Evolutionary conservation across 2,888 invertebrate species (phyloP).

Genomic region (Ennomos quercinarius): DNA sequence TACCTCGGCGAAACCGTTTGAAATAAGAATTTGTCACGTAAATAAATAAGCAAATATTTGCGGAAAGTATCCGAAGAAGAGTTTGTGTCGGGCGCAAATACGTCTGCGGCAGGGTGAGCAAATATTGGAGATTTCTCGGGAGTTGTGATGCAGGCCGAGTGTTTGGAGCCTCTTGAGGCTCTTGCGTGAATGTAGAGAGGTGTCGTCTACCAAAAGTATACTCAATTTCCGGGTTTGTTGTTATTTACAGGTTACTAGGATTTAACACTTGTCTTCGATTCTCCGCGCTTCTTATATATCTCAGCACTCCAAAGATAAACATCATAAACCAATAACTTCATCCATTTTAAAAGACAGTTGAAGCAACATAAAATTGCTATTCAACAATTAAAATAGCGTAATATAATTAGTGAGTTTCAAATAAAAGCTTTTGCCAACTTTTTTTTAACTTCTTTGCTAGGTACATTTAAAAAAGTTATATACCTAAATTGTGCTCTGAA

Average conservation of each 20-base stretch:
- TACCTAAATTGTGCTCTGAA: no score
- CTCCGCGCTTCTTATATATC: not conserved
- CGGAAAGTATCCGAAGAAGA: slow-evolving; percentile 23
- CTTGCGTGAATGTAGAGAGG: slow-evolving; percentile 14
- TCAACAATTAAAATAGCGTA: no score
- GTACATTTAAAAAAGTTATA: no score
- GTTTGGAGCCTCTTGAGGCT: slow-evolving; percentile 19
- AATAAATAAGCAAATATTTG: slow-evolving; percentile 42
- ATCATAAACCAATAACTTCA: no score
- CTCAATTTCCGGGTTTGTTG: not conserved
- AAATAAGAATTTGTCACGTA: slow-evolving; percentile 41
- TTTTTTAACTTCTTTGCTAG: no score
- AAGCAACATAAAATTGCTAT: no score
- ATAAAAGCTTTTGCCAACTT: no score
- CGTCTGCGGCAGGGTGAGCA: slow-evolving; percentile 36
- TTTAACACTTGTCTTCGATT: not conserved
- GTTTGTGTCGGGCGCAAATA: slow-evolving; percentile 32
- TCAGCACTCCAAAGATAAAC: no score
- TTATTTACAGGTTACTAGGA: not conserved
- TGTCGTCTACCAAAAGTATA: not conserved
- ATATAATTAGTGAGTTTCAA: no score
- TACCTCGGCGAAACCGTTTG: slow-evolving; percentile 23
- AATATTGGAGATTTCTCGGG: slow-evolving; percentile 30
- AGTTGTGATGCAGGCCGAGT: slow-evolving; percentile 18
- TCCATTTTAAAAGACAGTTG: no score